Evolutionary conservation across 2,797 vertebrate genomes (phyloP).

Genomic region (Clarias pachynema): DNA sequence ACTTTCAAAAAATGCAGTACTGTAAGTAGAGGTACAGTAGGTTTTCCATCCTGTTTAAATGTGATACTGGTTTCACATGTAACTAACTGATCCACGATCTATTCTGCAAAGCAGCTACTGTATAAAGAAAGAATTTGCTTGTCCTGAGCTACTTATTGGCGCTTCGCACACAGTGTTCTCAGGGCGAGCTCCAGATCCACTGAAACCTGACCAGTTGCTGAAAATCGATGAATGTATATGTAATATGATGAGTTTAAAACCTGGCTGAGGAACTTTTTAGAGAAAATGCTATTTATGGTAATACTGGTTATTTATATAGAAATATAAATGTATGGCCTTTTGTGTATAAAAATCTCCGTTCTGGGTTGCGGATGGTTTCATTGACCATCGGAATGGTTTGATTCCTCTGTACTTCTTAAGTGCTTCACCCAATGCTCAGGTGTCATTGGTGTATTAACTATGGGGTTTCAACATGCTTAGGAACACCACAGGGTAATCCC

Average conservation of each 20-base stretch:
- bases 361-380: neutral
- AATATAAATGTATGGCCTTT: neutral
- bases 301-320: too few relatives aligned
- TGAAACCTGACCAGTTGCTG: neutral
- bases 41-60: neutral
- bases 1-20: neutral
- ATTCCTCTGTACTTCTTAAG: neutral
- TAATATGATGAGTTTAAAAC: slow-evolving; percentile 6
- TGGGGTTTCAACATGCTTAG: neutral
- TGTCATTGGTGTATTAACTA: neutral
- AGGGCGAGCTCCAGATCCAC: neutral
- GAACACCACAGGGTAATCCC: neutral
- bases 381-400: neutral
- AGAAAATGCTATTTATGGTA: neutral
- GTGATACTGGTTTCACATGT: neutral
- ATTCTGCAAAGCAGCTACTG: neutral
- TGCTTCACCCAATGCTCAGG: neutral
- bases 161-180: neutral
- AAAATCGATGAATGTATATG: neutral
- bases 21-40: neutral
- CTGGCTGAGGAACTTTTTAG: neutral
- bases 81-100: neutral
- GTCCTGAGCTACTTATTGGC: neutral
- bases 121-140: neutral
- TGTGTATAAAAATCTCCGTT: neutral